These are phyloP conservation scores for Gambelia wislizenii DNA, from an alignment of 2,797 vertebrate species.

Conservation along the genomic window DNA sequence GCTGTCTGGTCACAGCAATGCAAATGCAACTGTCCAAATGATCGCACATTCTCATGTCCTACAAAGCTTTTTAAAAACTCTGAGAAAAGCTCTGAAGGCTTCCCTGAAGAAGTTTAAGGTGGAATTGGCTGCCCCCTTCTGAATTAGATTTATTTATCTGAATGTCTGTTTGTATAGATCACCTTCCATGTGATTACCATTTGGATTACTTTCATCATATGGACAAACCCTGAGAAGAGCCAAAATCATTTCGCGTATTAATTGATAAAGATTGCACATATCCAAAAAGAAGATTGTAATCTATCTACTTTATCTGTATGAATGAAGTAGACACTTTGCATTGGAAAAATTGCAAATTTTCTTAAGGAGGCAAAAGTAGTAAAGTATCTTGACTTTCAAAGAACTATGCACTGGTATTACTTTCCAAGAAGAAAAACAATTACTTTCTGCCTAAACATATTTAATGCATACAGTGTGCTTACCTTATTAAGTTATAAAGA, in stretches of 20 bases:
- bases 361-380: constrained; percentile 25
- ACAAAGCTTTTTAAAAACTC: too few species aligned
- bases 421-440: neutral
- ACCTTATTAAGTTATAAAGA: neutral
- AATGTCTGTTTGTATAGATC: too few species aligned
- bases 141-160: too few species aligned
- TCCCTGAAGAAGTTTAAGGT: too few species aligned
- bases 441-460: neutral
- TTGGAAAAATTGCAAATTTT: constrained; percentile 18
- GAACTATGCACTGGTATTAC: neutral
- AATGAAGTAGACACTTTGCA: neutral
- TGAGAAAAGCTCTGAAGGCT: too few species aligned
- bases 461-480: neutral
- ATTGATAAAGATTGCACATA: constrained; percentile 2
- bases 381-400: constrained; percentile 10
- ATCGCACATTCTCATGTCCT: too few species aligned
- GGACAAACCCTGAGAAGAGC: neutral
- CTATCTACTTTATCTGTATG: constrained; percentile 25
- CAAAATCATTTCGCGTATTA: constrained; percentile 10
- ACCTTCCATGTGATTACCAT: too few species aligned
- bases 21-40: too few species aligned
- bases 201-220: too few species aligned
- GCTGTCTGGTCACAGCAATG: too few species aligned
- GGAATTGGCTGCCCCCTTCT: too few species aligned
- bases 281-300: neutral